phyloP scores from a whole-genome alignment of 2,113 vertebrate genomes.

The Holacanthus passer region DNA sequence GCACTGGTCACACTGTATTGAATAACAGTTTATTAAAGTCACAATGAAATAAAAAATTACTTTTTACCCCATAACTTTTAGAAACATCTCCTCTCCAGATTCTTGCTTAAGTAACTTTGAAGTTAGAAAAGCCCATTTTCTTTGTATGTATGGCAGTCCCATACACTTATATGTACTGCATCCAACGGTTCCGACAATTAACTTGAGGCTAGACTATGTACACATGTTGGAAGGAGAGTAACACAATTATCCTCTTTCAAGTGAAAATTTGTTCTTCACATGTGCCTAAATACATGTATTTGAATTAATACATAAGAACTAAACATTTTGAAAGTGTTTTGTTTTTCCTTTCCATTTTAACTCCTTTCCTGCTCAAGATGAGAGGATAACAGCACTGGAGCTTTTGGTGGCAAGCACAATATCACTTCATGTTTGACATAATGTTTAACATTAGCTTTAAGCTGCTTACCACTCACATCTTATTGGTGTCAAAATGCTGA shows the following conservation, averaged over 20 bases:
- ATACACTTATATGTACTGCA: background rate
- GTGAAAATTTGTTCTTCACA: background rate
- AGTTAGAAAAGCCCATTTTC: background rate
- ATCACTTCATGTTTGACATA: too few species aligned
- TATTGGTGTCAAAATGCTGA: too few species aligned
- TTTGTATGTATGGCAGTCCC: background rate
- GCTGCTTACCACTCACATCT: too few species aligned
- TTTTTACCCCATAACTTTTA: background rate
- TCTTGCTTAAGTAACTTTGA: background rate
- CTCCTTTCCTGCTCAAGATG: too few species aligned
- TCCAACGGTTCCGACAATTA: background rate
- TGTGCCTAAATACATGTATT: too few species aligned
- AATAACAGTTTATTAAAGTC: conserved; percentile 22
- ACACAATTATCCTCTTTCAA: background rate
- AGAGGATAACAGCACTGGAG: too few species aligned
- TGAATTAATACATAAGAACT: too few species aligned
- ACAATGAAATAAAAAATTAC: background rate
- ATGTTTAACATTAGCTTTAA: too few species aligned
- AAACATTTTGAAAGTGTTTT: too few species aligned
- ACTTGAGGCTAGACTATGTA: background rate
- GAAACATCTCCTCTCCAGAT: background rate
- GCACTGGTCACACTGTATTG: conserved; percentile 1
- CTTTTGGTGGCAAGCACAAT: too few species aligned
- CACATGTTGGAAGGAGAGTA: background rate
- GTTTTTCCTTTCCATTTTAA: too few species aligned